A percentile compares a stretch with the other conserved stretches of the same genome.
Evolutionary conservation across 1,140 invertebrate species (phyloP).

Genomic region (Pinna nobilis): DNA sequence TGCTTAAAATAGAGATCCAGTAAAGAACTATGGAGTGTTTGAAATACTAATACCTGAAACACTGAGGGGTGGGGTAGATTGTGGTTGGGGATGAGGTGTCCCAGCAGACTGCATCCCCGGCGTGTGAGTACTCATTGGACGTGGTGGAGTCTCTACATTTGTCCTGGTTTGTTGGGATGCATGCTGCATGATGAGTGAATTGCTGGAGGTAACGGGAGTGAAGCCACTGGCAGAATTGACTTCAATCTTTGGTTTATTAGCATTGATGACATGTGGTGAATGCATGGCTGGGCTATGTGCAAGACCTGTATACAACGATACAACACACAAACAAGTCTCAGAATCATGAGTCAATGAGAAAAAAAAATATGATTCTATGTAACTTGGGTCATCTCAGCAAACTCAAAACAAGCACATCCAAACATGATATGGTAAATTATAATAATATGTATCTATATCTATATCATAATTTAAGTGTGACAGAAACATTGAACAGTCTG

Average conservation of each 20-base stretch:
- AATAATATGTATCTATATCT: too few relatives aligned
- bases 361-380: background rate
- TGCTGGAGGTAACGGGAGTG: conserved; percentile 60
- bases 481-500: too few relatives aligned
- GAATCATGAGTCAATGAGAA: background rate
- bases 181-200: conserved; percentile 57
- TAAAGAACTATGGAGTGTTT: too few relatives aligned
- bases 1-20: too few relatives aligned
- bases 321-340: conserved; percentile 36
- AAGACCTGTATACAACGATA: conserved; percentile 49
- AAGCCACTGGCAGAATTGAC: conserved; percentile 52
- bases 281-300: conserved; percentile 66
- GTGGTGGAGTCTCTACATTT: too few relatives aligned
- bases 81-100: conserved; percentile 28
- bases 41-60: conserved; percentile 30
- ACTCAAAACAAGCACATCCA: too few relatives aligned
- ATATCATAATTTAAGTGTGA: too few relatives aligned
- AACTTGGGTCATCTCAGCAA: too few relatives aligned
- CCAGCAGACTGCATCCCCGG: conserved; percentile 46
- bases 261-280: conserved; percentile 70
- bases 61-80: conserved; percentile 29
- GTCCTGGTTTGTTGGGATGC: conserved; percentile 76
- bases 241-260: conserved; percentile 68
- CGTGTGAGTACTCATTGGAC: conserved; percentile 57
- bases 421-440: too few relatives aligned